Evolutionary conservation across 2,888 invertebrate genomes (phyloP).

Genomic region (Ceramica pisi): DNA sequence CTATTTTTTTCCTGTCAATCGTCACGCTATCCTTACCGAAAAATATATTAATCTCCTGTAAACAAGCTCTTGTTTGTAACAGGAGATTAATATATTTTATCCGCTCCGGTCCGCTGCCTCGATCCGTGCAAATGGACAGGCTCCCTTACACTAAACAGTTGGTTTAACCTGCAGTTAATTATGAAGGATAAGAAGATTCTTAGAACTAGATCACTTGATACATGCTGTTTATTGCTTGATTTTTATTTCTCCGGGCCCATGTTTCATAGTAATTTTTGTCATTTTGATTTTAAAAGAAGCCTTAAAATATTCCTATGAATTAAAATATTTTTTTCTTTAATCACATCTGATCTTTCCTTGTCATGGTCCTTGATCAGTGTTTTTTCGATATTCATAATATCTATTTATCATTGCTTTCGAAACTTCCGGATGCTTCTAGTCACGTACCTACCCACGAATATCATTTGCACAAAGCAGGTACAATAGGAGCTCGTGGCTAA

Average conservation of each 20-base stretch:
- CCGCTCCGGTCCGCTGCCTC: too few species aligned
- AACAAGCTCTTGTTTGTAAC: accelerated
- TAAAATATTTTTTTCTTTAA: conserved; percentile 11
- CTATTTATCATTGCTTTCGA: background rate
- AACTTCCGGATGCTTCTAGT: conserved; percentile 22
- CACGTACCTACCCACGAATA: background rate
- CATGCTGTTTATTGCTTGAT: background rate
- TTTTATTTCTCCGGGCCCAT: background rate
- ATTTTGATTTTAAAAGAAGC: background rate
- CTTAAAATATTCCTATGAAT: conserved; percentile 16
- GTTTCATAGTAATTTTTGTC: background rate
- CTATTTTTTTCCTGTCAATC: too few species aligned
- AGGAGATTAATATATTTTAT: too few species aligned
- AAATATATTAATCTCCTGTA: too few species aligned
- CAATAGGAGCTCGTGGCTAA: too few species aligned
- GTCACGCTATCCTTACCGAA: too few species aligned
- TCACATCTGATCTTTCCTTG: conserved; percentile 25
- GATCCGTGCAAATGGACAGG: too few species aligned
- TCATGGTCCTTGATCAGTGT: conserved; percentile 20
- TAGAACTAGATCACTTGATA: background rate
- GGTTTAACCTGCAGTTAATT: background rate
- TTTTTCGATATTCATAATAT: background rate
- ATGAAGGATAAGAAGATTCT: background rate
- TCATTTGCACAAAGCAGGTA: background rate
- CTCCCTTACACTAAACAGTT: too few species aligned